A percentile compares a stretch with the other conserved stretches of the same genome.
Evolutionary conservation across 2,888 invertebrate species (phyloP).

Genomic region (Deilephila porcellus): DNA sequence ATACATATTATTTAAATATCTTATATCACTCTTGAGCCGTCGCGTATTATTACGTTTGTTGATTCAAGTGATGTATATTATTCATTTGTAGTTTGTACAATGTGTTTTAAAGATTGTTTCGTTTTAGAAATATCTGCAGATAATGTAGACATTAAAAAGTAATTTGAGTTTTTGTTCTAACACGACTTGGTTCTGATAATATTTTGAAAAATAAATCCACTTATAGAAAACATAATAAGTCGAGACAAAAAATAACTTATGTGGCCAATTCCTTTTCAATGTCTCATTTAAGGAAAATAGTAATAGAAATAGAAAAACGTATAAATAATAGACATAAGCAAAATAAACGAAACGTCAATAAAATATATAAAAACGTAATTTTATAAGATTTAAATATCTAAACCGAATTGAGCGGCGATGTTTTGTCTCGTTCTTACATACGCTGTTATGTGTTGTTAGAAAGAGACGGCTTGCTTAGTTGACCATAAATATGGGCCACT

Average conservation of each 20-base stretch:
- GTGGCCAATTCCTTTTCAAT: no score
- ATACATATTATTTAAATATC: conserved; percentile 3
- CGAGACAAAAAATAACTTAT: no score
- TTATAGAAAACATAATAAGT: no score
- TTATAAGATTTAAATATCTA: conserved; percentile 1
- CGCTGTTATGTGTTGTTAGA: neutral
- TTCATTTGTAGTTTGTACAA: conserved; percentile 17
- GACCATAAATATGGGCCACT: conserved; percentile 81
- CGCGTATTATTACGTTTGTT: neutral
- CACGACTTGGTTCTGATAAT: no score
- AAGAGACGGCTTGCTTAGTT: conserved; percentile 55
- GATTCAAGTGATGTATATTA: conserved; percentile 9
- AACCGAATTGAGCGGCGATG: neutral
- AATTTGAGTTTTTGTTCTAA: neutral
- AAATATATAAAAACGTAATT: conserved; percentile 2
- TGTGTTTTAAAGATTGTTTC: neutral
- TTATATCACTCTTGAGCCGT: neutral
- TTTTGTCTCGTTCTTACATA: neutral
- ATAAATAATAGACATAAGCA: conserved; percentile 1
- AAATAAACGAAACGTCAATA: conserved; percentile 1
- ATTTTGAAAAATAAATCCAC: no score
- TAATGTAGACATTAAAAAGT: neutral
- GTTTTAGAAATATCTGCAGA: neutral
- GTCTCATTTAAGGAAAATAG: no score
- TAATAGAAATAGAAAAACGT: neutral